Conservation (phyloP, 2,113 vertebrate genomes). For the Ageneiosus marmoratus region DNA sequence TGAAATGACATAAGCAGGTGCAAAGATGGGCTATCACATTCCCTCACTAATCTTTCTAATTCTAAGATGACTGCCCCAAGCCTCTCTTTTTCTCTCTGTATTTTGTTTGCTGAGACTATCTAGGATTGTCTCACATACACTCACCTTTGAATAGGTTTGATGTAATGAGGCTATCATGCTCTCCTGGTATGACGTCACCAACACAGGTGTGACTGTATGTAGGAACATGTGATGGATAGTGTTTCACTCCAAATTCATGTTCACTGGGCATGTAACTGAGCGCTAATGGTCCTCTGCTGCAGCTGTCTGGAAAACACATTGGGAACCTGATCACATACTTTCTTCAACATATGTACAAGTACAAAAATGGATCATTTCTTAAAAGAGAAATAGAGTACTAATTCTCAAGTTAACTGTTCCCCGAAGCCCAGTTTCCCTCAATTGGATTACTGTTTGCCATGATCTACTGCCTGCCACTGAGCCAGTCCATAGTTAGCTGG, state of each 20-base stretch:
- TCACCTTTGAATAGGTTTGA: constrained; percentile 35
- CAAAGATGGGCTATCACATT: constrained; percentile 39
- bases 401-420: constrained; percentile 25
- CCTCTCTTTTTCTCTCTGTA: not conserved
- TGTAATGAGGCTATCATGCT: constrained; percentile 31
- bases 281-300: not conserved
- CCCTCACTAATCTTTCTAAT: constrained; percentile 35
- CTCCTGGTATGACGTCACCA: constrained; percentile 16
- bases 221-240: not conserved
- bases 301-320: constrained; percentile 12
- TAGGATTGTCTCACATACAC: constrained; percentile 26
- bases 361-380: not conserved
- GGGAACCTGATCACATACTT: not conserved
- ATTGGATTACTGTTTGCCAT: constrained; percentile 33
- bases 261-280: not conserved
- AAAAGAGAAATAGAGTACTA: not conserved
- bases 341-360: constrained; percentile 7
- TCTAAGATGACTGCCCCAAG: constrained; percentile 11
- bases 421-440: constrained; percentile 6
- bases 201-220: constrained; percentile 35
- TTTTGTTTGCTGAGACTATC: constrained; percentile 3
- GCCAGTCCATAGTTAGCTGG: constrained; percentile 33
- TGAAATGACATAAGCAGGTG: constrained; percentile 50
- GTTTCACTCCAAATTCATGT: not conserved
- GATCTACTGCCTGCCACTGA: constrained; percentile 31